These are phyloP conservation scores for Mormyrus iriodes DNA, from an alignment of 2,113 vertebrate species.

Conservation along the genomic window DNA sequence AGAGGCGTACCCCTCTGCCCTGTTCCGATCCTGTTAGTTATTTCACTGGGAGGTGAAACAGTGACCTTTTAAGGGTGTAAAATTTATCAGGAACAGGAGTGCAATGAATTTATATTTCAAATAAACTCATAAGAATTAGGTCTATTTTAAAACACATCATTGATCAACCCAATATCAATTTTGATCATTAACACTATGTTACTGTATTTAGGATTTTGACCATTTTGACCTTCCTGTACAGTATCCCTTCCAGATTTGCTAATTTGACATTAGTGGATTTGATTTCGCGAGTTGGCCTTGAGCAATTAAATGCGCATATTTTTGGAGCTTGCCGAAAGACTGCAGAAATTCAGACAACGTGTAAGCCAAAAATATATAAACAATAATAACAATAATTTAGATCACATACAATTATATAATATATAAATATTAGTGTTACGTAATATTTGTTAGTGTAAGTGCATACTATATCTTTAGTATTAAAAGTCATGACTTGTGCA, in stretches of 20 bases:
- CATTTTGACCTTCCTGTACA: background rate
- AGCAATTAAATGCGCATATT: background rate
- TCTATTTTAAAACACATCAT: background rate
- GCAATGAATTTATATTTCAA: background rate
- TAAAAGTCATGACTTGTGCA: background rate
- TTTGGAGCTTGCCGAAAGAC: background rate
- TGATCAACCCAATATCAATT: background rate
- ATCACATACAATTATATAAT: background rate
- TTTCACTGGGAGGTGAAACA: background rate
- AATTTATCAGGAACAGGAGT: background rate
- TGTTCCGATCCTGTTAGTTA: background rate
- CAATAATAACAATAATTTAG: too few relatives aligned
- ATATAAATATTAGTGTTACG: background rate
- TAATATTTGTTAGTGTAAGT: background rate
- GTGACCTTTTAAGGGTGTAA: background rate
- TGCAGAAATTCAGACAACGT: too few relatives aligned
- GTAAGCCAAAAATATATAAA: too few relatives aligned
- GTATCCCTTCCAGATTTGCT: background rate
- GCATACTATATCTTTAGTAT: background rate
- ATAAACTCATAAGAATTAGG: background rate
- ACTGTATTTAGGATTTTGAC: background rate
- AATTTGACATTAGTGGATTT: background rate
- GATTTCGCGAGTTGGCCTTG: background rate
- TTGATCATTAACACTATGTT: background rate
- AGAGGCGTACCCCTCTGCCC: background rate